Conservation (phyloP, 1,140 invertebrate species). For the Neodiprion pinetum region DNA sequence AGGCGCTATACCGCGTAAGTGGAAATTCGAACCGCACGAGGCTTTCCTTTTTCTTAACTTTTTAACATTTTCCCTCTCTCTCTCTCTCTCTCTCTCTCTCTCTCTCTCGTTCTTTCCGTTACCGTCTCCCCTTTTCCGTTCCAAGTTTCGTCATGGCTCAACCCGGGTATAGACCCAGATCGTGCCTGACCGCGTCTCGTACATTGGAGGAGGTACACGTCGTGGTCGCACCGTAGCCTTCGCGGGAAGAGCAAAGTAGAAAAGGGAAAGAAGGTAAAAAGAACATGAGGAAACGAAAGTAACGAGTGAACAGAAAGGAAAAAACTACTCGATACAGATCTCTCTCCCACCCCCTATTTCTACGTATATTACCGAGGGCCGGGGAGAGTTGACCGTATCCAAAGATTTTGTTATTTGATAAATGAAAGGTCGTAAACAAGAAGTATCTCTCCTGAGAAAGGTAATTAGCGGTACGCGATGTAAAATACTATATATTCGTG, state of each 20-base stretch:
- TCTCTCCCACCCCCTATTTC: neutral
- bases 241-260: too few relatives aligned
- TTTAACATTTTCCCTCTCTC: too few relatives aligned
- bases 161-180: too few relatives aligned
- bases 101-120: too few relatives aligned
- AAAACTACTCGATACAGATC: neutral
- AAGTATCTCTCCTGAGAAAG: neutral
- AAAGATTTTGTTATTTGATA: neutral
- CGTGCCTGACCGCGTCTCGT: too few relatives aligned
- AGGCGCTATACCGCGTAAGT: slow-evolving; percentile 4
- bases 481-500: neutral
- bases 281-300: neutral
- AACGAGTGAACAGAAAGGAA: slow-evolving; percentile 3
- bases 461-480: neutral
- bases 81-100: too few relatives aligned
- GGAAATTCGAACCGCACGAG: neutral
- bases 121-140: neutral
- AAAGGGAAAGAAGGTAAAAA: neutral
- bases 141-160: neutral
- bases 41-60: too few relatives aligned
- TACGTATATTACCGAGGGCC: neutral
- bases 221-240: too few relatives aligned
- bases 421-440: neutral
- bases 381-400: neutral
- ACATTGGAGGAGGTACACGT: too few relatives aligned